Conservation (phyloP, 1,140 invertebrate genomes). For the Drosophila athabasca region DNA sequence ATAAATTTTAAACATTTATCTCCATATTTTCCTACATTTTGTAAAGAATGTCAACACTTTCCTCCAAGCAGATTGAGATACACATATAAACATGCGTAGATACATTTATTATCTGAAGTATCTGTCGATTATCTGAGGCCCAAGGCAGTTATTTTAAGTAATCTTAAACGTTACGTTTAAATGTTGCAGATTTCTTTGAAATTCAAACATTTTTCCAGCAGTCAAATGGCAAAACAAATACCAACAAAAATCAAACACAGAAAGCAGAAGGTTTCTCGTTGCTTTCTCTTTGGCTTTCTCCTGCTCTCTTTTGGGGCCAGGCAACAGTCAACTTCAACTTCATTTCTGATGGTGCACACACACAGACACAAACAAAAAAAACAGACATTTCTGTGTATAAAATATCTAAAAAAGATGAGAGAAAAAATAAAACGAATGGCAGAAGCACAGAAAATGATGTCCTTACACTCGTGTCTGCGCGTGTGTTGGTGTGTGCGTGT, state of each 20-base stretch:
- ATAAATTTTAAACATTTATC: too few species aligned
- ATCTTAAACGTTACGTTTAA: too few species aligned
- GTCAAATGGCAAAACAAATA: slow-evolving; percentile 59
- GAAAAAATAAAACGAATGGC: slow-evolving; percentile 38
- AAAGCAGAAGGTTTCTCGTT: neutral
- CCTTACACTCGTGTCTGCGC: slow-evolving; percentile 39
- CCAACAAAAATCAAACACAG: slow-evolving; percentile 28
- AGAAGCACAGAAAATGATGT: slow-evolving; percentile 49
- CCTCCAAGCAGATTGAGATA: too few species aligned
- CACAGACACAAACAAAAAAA: neutral
- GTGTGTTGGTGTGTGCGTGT: slow-evolving; percentile 30
- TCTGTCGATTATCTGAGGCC: too few species aligned
- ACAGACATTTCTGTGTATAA: neutral
- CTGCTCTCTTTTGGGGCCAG: slow-evolving; percentile 16
- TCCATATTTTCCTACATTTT: too few species aligned
- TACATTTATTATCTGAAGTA: too few species aligned
- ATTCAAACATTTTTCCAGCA: slow-evolving; percentile 31
- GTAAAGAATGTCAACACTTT: too few species aligned
- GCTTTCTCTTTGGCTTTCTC: neutral
- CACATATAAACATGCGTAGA: too few species aligned
- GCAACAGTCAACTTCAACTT: slow-evolving; percentile 69
- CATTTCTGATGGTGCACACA: slow-evolving; percentile 58
- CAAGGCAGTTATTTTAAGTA: too few species aligned
- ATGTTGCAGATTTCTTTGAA: slow-evolving; percentile 1
- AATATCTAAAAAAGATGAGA: neutral